Evolutionary conservation across 1,140 invertebrate species (phyloP).

Genomic region (Hypsibius dujardini): DNA sequence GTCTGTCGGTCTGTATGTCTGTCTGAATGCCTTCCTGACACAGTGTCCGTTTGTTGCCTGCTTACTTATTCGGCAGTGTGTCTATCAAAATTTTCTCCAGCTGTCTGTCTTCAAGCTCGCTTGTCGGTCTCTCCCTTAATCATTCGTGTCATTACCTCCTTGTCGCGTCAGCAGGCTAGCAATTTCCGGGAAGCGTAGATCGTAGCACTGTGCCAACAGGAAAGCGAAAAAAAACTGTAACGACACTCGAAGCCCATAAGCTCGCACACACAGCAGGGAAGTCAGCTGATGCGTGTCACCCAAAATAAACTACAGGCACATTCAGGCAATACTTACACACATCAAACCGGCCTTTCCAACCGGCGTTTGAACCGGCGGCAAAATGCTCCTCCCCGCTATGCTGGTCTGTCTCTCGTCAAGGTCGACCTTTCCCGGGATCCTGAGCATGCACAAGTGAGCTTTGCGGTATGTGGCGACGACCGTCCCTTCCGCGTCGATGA

Average conservation of each 20-base stretch:
- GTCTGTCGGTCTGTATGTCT: too few relatives aligned
- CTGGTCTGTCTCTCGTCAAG: constrained; percentile 65
- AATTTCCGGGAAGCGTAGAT: constrained; percentile 79
- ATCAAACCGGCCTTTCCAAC: constrained; percentile 52
- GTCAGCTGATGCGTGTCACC: too few relatives aligned
- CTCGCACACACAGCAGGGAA: too few relatives aligned
- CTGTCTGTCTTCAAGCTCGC: too few relatives aligned
- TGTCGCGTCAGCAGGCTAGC: constrained; percentile 48
- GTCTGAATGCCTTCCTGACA: too few relatives aligned
- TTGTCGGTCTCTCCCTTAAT: too few relatives aligned
- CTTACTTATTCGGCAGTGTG: too few relatives aligned
- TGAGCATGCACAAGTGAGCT: constrained; percentile 78
- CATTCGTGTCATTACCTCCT: constrained; percentile 33
- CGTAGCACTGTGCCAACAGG: constrained; percentile 54
- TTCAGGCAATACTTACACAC: not conserved
- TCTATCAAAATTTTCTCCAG: too few relatives aligned
- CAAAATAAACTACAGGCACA: too few relatives aligned
- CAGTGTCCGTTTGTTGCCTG: too few relatives aligned
- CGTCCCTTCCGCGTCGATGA: constrained; percentile 60
- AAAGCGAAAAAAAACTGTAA: too few relatives aligned
- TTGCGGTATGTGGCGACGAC: constrained; percentile 63
- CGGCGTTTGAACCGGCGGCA: constrained; percentile 53
- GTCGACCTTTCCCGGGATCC: constrained; percentile 48
- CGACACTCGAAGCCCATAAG: too few relatives aligned
- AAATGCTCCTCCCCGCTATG: constrained; percentile 38